phyloP scores from a whole-genome alignment of 2,797 vertebrate species.

The Petrocephalus sullivani region DNA sequence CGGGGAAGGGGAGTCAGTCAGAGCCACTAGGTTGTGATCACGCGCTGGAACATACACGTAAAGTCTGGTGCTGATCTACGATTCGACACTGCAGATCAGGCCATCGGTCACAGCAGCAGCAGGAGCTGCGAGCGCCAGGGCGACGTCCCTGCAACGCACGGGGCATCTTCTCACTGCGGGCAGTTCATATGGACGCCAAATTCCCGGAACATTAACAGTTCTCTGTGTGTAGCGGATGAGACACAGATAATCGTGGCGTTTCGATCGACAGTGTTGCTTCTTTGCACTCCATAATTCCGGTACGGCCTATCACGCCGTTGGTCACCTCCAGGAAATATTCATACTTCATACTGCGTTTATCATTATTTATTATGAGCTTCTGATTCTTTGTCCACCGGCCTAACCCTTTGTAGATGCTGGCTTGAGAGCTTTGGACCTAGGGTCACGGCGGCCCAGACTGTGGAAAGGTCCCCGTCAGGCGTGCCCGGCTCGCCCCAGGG shows the following conservation, averaged over 20 bases:
- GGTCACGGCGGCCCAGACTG: neutral
- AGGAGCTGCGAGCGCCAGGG: conserved; percentile 39
- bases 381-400: neutral
- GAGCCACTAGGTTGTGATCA: neutral
- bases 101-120: conserved; percentile 57
- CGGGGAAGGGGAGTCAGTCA: neutral
- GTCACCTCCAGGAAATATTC: neutral
- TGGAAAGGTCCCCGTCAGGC: neutral
- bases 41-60: neutral
- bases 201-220: neutral
- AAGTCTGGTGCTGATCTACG: conserved; percentile 35
- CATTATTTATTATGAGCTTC: neutral
- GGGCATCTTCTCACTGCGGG: conserved; percentile 44
- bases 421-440: neutral
- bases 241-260: neutral
- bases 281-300: neutral
- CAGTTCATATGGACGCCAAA: neutral
- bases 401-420: neutral
- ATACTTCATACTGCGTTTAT: neutral
- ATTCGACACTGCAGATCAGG: conserved; percentile 55
- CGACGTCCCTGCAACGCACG: conserved; percentile 39
- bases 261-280: neutral
- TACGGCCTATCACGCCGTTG: neutral
- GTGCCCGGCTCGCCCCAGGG: neutral
- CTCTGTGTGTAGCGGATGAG: neutral